phyloP scores from a whole-genome alignment of 2,888 invertebrate species.

The Elysia crispata region DNA sequence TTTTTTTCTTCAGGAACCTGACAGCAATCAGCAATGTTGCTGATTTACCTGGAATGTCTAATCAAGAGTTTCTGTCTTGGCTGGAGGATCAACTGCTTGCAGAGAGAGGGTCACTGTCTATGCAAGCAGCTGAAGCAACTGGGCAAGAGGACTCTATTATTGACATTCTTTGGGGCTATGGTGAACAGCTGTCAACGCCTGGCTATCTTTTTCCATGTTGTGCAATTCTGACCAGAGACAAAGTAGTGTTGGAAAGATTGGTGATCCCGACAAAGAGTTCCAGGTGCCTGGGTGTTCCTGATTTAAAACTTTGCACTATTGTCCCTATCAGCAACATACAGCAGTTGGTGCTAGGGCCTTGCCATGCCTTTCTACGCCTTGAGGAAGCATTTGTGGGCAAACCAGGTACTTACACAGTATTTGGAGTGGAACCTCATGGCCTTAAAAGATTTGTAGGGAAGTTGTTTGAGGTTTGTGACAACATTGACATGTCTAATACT shows the following conservation, averaged over 20 bases:
- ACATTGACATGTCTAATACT: constrained; percentile 43
- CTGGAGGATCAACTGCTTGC: constrained; percentile 61
- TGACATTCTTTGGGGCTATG: constrained; percentile 71
- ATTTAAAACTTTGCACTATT: constrained; percentile 69
- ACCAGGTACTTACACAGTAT: constrained; percentile 69
- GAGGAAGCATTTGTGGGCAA: constrained; percentile 74
- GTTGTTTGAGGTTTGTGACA: constrained; percentile 59
- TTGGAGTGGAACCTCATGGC: constrained; percentile 62
- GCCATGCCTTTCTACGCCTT: constrained; percentile 68
- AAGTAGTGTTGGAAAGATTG: constrained; percentile 66
- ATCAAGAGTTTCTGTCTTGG: constrained; percentile 60
- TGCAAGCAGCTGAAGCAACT: not conserved
- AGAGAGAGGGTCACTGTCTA: not conserved
- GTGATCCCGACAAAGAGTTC: constrained; percentile 52
- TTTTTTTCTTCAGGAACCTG: constrained; percentile 20
- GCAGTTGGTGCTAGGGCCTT: constrained; percentile 70
- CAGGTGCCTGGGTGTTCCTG: constrained; percentile 63
- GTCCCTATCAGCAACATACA: constrained; percentile 72
- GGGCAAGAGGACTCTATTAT: constrained; percentile 44
- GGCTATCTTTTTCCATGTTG: constrained; percentile 64
- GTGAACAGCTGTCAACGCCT: constrained; percentile 64
- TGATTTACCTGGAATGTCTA: constrained; percentile 57
- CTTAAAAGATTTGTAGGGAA: constrained; percentile 63
- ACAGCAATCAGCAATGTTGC: constrained; percentile 38
- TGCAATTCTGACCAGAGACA: constrained; percentile 65